phyloP scores from a whole-genome alignment of 1,140 invertebrate genomes.

The Tribolium madens region DNA sequence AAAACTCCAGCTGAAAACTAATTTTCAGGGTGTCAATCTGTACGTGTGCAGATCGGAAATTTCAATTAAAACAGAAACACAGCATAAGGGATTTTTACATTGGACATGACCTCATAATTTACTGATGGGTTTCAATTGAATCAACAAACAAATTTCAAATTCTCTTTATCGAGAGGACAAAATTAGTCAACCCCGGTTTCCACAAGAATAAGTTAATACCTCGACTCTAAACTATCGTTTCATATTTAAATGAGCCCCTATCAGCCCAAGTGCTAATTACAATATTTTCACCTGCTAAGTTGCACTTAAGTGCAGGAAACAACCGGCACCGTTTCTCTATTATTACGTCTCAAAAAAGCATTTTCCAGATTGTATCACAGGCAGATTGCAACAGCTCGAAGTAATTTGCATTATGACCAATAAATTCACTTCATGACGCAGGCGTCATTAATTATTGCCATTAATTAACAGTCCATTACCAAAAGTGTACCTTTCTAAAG shows the following conservation, averaged over 20 bases:
- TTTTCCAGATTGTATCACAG: conserved; percentile 7
- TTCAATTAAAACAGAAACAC: conserved; percentile 44
- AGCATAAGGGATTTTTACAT: conserved; percentile 23
- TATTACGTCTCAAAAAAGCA: conserved; percentile 6
- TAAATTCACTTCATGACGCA: conserved; percentile 31
- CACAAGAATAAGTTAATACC: neutral
- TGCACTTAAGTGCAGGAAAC: conserved; percentile 24
- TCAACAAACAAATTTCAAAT: conserved; percentile 31
- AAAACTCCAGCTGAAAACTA: conserved; percentile 34
- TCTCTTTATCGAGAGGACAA: neutral
- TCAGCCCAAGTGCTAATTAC: conserved; percentile 8
- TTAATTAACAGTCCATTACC: conserved; percentile 37
- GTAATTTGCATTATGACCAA: conserved; percentile 32
- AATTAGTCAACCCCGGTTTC: neutral
- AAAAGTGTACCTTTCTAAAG: conserved; percentile 35
- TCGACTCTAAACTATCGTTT: neutral
- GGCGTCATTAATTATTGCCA: conserved; percentile 20
- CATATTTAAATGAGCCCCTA: neutral
- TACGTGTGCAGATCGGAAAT: conserved; percentile 30
- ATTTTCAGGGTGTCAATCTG: conserved; percentile 42
- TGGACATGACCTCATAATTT: conserved; percentile 37
- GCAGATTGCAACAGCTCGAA: conserved; percentile 16
- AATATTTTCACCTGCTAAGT: neutral
- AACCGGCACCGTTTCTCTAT: neutral
- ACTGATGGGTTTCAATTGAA: conserved; percentile 21